phyloP scores from a whole-genome alignment of 2,113 vertebrate genomes.

The Pithys albifrons region DNA sequence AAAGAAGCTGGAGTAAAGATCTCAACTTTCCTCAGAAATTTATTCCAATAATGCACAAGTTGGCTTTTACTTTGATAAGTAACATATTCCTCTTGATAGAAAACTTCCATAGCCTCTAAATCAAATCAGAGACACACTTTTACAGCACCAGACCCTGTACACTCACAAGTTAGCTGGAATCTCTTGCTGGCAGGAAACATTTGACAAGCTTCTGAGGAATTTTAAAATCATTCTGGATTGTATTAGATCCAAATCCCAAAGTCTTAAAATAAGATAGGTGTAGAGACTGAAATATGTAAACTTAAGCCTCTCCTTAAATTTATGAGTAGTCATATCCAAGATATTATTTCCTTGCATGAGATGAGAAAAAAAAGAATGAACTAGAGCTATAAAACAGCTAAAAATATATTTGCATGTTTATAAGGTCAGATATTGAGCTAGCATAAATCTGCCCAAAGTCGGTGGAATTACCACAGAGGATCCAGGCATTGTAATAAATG shows the following conservation, averaged over 20 bases:
- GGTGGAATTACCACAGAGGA: constrained; percentile 12
- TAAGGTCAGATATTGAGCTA: constrained; percentile 46
- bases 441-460: constrained; percentile 49
- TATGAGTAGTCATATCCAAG: not conserved
- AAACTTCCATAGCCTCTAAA: not conserved
- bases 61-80: not conserved
- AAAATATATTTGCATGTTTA: constrained; percentile 51
- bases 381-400: constrained; percentile 23
- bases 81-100: not conserved
- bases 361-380: constrained; percentile 6
- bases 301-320: not conserved
- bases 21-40: not conserved
- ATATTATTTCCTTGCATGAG: not conserved
- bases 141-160: not conserved
- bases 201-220: constrained; percentile 10
- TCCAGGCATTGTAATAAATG: constrained; percentile 30
- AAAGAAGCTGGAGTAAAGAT: not conserved
- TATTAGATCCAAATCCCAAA: not conserved
- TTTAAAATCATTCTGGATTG: not conserved
- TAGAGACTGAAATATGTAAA: not conserved
- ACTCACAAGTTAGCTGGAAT: not conserved
- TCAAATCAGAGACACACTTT: not conserved
- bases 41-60: not conserved
- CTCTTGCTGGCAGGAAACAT: not conserved
- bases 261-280: not conserved